A percentile compares a stretch with the other conserved stretches of the same genome.
Conservation (phyloP, 2,888 invertebrate species). For the Scaptodrosophila latifasciaeformis region DNA sequence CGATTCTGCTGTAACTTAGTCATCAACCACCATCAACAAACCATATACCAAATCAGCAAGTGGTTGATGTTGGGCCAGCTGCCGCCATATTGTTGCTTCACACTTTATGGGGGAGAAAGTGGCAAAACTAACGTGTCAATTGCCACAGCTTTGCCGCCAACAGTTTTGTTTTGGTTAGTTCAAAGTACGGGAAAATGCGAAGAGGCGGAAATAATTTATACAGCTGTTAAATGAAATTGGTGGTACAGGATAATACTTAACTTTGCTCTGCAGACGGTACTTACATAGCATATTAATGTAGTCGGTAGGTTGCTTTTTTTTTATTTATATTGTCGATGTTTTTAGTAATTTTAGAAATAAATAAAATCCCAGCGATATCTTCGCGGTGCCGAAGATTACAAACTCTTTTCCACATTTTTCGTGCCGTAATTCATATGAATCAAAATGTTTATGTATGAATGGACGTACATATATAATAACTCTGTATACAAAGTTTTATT, state of each 20-base stretch:
- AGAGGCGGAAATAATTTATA: slow-evolving; percentile 44
- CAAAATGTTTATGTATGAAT: too few relatives aligned
- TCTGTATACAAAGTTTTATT: too few relatives aligned
- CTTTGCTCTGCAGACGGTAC: slow-evolving; percentile 60
- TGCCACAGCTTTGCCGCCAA: slow-evolving; percentile 27
- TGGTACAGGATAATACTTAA: slow-evolving; percentile 68
- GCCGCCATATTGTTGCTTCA: slow-evolving; percentile 38
- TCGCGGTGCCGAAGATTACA: too few relatives aligned
- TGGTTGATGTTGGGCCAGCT: slow-evolving; percentile 55
- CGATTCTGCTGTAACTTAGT: not conserved
- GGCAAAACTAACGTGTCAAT: slow-evolving; percentile 61
- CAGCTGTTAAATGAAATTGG: slow-evolving; percentile 68
- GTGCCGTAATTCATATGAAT: too few relatives aligned
- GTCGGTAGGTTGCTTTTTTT: too few relatives aligned
- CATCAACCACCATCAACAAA: not conserved
- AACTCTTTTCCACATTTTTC: too few relatives aligned
- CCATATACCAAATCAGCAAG: slow-evolving; percentile 2
- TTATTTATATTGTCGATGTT: slow-evolving; percentile 5
- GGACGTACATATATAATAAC: too few relatives aligned
- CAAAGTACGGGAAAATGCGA: slow-evolving; percentile 4
- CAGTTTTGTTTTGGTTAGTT: not conserved
- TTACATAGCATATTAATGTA: too few relatives aligned
- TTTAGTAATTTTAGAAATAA: too few relatives aligned
- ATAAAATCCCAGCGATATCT: too few relatives aligned
- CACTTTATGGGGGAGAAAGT: not conserved